Evolutionary conservation across 2,888 invertebrate genomes (phyloP), one percentile per base, ranked within the genome.

Genomic region (Polylopha cassiicola): DNA sequence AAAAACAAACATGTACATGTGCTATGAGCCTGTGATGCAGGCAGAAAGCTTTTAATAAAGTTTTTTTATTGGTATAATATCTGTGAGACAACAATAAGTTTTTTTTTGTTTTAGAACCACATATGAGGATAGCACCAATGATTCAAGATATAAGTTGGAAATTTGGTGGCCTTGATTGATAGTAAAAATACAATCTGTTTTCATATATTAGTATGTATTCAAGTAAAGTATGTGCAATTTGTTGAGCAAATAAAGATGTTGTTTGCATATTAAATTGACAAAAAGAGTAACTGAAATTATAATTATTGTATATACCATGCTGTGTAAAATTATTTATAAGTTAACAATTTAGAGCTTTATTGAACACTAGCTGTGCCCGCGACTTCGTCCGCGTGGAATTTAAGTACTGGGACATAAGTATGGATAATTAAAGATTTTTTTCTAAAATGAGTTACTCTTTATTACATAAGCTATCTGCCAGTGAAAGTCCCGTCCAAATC

Each of bases 91-190:
- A 8, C 30, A 22, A 33, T 24, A 29, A 36, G 28, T 23, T 15
- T 21, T 41, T 27, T 46, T 52, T 44, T 61, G 42, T 50, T 87
- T 88, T 49, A 91, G 91, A 88, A 58, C 87, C 89, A 6, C 80
- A 88, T 46, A 68, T 90, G 48, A 78, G 88, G 53, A 87, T 87
- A 62, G 87, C 91, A 37, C 91, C 91, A 13, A 78, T 87, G 18
- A 66, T 88, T 36, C 76, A 73, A 56, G 73, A 86, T 11, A 60
- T 84, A n/a, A 80, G 77, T 47, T 90, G 90, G 89, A 87, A 87
- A 58, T 70, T 90, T 39, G 85, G 87, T 47, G 73, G 73, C 55
- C 79, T 77, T 45, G 76, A 64, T 46, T 73, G 58, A 53, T 33
- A n/a, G n/a, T n/a, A n/a, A n/a, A n/a, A n/a, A n/a, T n/a, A n/a